Percentiles rank a stretch among this genome's conserved stretches.
Conservation (phyloP, 2,888 invertebrate species). For the Melinopterus prodromus region DNA sequence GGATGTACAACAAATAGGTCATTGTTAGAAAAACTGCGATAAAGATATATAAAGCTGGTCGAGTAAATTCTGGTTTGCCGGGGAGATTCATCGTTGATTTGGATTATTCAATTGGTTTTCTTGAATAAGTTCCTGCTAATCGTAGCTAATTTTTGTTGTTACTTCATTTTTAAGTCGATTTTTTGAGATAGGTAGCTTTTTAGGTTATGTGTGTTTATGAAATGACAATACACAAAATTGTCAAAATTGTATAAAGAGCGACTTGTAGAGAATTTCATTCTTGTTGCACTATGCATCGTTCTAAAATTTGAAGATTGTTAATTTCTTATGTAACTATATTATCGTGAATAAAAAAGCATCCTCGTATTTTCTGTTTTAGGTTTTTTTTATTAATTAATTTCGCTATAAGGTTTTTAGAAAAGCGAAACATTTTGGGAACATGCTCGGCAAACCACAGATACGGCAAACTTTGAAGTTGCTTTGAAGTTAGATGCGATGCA, state of each 20-base stretch:
- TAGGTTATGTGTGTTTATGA: not conserved
- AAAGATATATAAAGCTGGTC: conserved; percentile 59
- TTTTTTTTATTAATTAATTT: no score
- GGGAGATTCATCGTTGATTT: conserved; percentile 69
- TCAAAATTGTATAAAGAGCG: no score
- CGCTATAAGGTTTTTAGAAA: no score
- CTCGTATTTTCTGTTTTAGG: no score
- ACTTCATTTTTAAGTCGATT: not conserved
- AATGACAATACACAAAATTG: no score
- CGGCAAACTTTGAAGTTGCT: conserved; percentile 32
- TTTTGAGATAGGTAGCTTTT: not conserved
- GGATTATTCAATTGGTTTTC: not conserved
- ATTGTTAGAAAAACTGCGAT: conserved; percentile 55
- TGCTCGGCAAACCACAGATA: conserved; percentile 30
- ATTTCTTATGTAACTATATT: no score
- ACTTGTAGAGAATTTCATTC: no score
- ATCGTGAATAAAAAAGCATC: no score
- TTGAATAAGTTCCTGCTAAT: not conserved
- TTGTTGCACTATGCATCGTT: no score
- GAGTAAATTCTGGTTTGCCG: conserved; percentile 71
- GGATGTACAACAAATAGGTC: conserved; percentile 55
- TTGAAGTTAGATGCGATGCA: not conserved
- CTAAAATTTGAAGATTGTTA: no score
- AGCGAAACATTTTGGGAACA: conserved; percentile 11
- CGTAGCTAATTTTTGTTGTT: not conserved